Conservation (phyloP, 2,888 invertebrate species). For the Folsomia candida region DNA sequence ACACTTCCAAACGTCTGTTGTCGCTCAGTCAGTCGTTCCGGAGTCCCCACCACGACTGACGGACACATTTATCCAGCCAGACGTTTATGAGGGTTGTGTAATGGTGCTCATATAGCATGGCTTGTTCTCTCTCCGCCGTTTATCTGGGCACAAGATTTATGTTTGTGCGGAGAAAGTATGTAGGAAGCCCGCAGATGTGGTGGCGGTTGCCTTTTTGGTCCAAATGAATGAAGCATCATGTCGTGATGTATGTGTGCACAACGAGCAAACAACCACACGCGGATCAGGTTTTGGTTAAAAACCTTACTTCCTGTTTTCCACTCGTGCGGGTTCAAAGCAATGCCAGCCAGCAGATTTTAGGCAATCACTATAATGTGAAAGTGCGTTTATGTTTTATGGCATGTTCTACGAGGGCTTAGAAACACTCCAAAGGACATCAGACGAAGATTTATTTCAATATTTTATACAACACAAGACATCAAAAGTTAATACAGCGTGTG, state of each 20-base stretch:
- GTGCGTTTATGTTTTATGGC: background rate
- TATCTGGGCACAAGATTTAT: background rate
- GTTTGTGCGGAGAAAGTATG: background rate
- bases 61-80: too few species aligned
- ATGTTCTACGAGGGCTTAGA: background rate
- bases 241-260: background rate
- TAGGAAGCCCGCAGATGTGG: background rate
- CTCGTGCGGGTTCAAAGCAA: background rate
- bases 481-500: too few species aligned
- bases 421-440: background rate
- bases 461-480: background rate
- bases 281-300: background rate
- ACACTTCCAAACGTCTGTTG: too few species aligned
- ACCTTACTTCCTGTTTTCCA: background rate
- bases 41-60: too few species aligned
- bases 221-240: background rate
- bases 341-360: background rate
- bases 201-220: background rate
- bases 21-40: too few species aligned
- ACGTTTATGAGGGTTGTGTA: background rate
- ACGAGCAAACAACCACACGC: background rate
- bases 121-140: background rate
- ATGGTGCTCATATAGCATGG: background rate
- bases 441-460: background rate
- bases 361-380: background rate